Conservation (phyloP, 2,113 vertebrate genomes). For the Bubalus kerabau region DNA sequence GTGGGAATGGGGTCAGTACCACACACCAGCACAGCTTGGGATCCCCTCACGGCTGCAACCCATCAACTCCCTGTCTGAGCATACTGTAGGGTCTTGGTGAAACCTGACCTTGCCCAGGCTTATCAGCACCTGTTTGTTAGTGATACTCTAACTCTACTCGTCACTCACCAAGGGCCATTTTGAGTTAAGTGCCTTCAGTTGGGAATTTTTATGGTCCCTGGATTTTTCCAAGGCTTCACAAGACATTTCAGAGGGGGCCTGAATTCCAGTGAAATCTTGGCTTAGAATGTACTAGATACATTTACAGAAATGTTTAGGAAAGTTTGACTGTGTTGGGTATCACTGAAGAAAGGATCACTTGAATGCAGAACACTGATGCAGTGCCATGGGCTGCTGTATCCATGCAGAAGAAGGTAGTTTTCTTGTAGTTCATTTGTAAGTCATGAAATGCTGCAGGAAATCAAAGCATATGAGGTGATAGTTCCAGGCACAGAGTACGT, state of each 20-base stretch:
- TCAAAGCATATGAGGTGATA: neutral
- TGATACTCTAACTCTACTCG: neutral
- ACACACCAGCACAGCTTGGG: neutral
- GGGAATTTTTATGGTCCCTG: neutral
- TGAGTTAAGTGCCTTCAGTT: neutral
- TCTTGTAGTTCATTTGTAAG: neutral
- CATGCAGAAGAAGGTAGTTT: neutral
- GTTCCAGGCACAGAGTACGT: neutral
- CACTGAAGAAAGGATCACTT: neutral
- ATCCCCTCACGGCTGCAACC: neutral
- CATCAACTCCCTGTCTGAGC: neutral
- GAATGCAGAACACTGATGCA: neutral
- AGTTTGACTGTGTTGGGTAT: neutral
- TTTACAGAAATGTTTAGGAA: neutral
- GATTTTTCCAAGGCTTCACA: neutral
- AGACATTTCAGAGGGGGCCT: neutral
- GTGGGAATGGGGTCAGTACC: neutral
- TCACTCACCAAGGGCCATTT: slow-evolving; percentile 43
- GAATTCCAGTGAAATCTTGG: neutral
- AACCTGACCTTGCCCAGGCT: slow-evolving; percentile 49
- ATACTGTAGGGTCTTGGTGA: neutral
- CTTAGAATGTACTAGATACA: neutral
- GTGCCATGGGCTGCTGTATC: accelerated
- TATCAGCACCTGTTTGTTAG: slow-evolving; percentile 39
- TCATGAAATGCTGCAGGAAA: neutral